Conservation (phyloP, 2,797 vertebrate species). For the Rhinoraja longicauda region DNA sequence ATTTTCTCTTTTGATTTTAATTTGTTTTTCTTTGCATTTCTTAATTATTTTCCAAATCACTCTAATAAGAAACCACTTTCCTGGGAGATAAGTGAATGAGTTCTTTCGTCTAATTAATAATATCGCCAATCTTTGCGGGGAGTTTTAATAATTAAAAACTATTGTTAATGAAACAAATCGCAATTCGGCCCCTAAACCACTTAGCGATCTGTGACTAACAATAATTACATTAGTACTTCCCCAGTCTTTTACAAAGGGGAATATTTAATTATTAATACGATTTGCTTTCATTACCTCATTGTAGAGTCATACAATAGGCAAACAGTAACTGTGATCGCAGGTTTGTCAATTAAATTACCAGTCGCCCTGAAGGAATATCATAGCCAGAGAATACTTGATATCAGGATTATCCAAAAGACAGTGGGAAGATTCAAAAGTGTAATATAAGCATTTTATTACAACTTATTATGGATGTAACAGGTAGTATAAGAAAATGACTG, state of each 20-base stretch:
- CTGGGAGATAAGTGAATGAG: background rate
- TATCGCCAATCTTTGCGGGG: slow-evolving; percentile 2
- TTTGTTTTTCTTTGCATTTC: slow-evolving; percentile 15
- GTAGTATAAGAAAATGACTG: no score
- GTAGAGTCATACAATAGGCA: background rate
- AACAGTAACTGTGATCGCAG: background rate
- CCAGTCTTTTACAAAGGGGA: slow-evolving; percentile 10
- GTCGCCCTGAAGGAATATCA: background rate
- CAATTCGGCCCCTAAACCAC: background rate
- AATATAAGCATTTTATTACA: background rate
- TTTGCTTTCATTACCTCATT: slow-evolving; percentile 17
- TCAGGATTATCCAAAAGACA: background rate
- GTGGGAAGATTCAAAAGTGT: background rate
- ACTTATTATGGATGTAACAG: background rate
- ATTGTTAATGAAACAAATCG: slow-evolving; percentile 27
- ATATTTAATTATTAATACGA: slow-evolving; percentile 14
- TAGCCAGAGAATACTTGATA: background rate
- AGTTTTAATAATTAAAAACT: slow-evolving; percentile 28
- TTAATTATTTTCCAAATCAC: slow-evolving; percentile 26
- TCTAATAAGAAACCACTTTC: slow-evolving; percentile 9
- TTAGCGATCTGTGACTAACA: background rate
- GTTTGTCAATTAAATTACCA: background rate
- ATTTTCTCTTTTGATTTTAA: slow-evolving; percentile 28
- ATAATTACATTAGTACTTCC: background rate
- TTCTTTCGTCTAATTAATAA: slow-evolving; percentile 8